Conservation (phyloP, 2,888 invertebrate genomes). For the Zaprionus lineosus region DNA sequence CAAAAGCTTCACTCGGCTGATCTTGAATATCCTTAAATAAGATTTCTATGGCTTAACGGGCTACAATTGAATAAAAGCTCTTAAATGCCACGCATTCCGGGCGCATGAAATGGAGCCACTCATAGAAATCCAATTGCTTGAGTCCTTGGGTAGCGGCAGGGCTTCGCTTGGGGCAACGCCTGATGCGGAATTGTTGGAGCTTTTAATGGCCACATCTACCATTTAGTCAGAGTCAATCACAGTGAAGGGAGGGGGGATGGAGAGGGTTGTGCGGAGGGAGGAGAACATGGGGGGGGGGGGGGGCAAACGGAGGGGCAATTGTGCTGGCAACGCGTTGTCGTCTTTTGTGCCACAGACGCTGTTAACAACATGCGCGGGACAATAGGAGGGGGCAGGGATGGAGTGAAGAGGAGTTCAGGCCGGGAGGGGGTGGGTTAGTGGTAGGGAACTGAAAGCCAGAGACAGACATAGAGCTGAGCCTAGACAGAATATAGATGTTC, state of each 20-base stretch:
- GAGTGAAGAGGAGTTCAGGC: too few species aligned
- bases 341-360: slow-evolving; percentile 54
- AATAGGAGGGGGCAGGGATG: too few species aligned
- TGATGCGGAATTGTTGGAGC: slow-evolving; percentile 24
- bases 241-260: slow-evolving; percentile 23
- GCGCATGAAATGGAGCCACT: slow-evolving; percentile 29
- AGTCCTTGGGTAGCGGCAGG: slow-evolving; percentile 25
- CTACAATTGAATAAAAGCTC: slow-evolving; percentile 34
- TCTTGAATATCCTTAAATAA: too few species aligned
- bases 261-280: too few species aligned
- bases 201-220: slow-evolving; percentile 44
- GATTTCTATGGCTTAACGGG: too few species aligned
- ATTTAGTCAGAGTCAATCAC: slow-evolving; percentile 63
- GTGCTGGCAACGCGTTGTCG: slow-evolving; percentile 26
- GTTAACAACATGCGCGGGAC: slow-evolving; percentile 63
- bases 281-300: background rate
- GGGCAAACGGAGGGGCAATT: slow-evolving; percentile 1
- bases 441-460: too few species aligned
- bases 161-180: background rate
- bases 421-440: too few species aligned
- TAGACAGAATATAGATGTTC: too few species aligned
- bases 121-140: slow-evolving; percentile 22
- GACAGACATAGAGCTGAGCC: too few species aligned
- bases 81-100: slow-evolving; percentile 23
- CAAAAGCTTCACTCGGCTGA: too few species aligned